A percentile compares a stretch with the other conserved stretches of the same genome.
These are phyloP conservation scores for Danio tinwini DNA, from an alignment of 2,797 vertebrate genomes.

Conservation along the genomic window DNA sequence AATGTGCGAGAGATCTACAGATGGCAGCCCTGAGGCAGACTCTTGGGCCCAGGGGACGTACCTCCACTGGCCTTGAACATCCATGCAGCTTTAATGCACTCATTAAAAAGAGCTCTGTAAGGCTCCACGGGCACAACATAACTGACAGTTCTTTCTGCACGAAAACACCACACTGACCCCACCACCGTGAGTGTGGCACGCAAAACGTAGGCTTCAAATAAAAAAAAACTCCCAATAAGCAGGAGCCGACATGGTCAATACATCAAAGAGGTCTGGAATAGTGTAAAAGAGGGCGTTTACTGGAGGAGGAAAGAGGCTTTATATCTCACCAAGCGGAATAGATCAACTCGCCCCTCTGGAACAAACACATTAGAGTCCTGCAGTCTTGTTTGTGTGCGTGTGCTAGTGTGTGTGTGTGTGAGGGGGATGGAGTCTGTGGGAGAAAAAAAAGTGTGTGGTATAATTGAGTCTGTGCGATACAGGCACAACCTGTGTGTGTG, in stretches of 20 bases:
- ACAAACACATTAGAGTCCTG: conserved; percentile 74
- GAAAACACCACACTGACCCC: conserved; percentile 58
- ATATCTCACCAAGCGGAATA: conserved; percentile 69
- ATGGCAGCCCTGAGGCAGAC: conserved; percentile 65
- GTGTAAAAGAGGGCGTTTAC: conserved; percentile 63
- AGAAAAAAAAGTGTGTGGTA: conserved; percentile 15
- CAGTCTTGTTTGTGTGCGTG: conserved; percentile 66
- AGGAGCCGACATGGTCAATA: conserved; percentile 61
- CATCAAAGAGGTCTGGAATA: conserved; percentile 68
- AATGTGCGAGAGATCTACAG: conserved; percentile 66
- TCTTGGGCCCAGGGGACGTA: conserved; percentile 60
- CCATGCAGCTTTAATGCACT: conserved; percentile 60
- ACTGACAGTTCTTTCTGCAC: conserved; percentile 49
- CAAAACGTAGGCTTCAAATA: conserved; percentile 55
- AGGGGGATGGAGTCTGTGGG: conserved; percentile 33
- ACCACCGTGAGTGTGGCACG: conserved; percentile 51
- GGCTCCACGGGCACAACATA: conserved; percentile 58
- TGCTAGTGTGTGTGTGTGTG: conserved; percentile 16
- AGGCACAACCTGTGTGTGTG: conserved; percentile 6
- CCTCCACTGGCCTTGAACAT: conserved; percentile 74
- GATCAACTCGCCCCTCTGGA: conserved; percentile 71
- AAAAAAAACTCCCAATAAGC: conserved; percentile 57
- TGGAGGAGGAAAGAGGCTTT: conserved; percentile 59
- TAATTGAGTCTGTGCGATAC: conserved; percentile 16
- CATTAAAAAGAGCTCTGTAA: conserved; percentile 58